Evolutionary conservation across 2,113 vertebrate species (phyloP).

Genomic region (Seriola dumerili): DNA sequence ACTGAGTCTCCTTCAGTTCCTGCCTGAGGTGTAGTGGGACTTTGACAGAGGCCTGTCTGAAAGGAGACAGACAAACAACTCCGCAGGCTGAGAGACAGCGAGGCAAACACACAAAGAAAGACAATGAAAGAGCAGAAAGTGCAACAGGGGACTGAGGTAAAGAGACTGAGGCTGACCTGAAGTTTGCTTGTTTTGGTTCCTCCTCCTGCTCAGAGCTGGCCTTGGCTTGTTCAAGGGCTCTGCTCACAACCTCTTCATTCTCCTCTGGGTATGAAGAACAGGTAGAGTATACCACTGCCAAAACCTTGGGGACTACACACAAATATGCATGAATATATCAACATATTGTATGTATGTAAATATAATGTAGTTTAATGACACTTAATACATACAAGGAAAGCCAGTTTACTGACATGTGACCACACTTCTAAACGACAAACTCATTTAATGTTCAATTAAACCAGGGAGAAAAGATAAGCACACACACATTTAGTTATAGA

Average conservation of each 20-base stretch:
- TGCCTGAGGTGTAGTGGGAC: conserved; percentile 40
- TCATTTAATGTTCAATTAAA: conserved; percentile 33
- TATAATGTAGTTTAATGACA: not conserved
- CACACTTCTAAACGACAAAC: conserved; percentile 4
- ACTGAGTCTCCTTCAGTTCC: conserved; percentile 40
- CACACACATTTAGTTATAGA: conserved; percentile 6
- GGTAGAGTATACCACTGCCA: conserved; percentile 90
- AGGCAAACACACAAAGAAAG: conserved; percentile 44
- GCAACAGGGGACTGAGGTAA: not conserved
- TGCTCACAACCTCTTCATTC: conserved; percentile 88
- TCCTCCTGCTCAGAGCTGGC: conserved; percentile 56
- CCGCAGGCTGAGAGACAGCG: conserved; percentile 39
- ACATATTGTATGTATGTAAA: not conserved
- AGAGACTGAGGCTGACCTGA: conserved; percentile 83
- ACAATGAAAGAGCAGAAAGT: conserved; percentile 15
- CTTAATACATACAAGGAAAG: not conserved
- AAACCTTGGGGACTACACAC: conserved; percentile 84
- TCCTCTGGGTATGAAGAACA: conserved; percentile 90
- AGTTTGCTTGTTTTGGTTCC: conserved; percentile 78
- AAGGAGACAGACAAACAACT: conserved; percentile 52
- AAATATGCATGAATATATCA: conserved; percentile 15
- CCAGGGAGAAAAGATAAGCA: not conserved
- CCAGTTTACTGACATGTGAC: not conserved
- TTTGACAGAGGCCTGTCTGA: conserved; percentile 53
- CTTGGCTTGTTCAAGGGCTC: conserved; percentile 82